Conservation (phyloP, 2,888 invertebrate genomes). For the Bimastos eiseni region DNA sequence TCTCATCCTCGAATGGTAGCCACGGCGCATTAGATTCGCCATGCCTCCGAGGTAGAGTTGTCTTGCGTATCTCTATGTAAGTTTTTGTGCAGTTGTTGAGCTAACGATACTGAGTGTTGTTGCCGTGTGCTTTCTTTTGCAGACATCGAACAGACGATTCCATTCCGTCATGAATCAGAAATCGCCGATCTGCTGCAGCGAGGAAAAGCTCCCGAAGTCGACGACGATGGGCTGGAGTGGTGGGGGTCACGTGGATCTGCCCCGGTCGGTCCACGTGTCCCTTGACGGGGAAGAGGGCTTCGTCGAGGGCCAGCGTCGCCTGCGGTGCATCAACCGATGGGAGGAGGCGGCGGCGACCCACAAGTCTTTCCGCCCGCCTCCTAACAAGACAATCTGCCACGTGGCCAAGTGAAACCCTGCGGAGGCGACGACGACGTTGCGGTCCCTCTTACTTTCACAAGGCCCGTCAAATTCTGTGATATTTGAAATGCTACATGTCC, state of each 20-base stretch:
- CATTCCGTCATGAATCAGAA: neutral
- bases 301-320: neutral
- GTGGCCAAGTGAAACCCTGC: conserved; percentile 15
- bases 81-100: neutral
- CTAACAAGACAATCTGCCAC: conserved; percentile 20
- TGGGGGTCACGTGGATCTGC: neutral
- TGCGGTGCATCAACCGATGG: neutral
- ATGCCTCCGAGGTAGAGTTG: neutral
- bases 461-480: conserved; percentile 2
- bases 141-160: conserved; percentile 18
- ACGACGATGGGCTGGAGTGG: neutral
- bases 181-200: neutral
- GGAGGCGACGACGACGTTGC: too few species aligned
- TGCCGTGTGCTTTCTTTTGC: neutral
- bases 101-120: too few species aligned
- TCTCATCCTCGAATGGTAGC: neutral
- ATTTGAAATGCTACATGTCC: conserved; percentile 13
- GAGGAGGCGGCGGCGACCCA: neutral
- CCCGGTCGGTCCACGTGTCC: neutral
- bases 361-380: neutral
- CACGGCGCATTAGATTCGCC: neutral
- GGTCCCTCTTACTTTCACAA: conserved; percentile 6
- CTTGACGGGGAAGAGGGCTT: conserved; percentile 9
- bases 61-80: neutral
- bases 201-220: neutral